A percentile compares a stretch with the other conserved stretches of the same genome.
These are phyloP conservation scores for Peromyscus polionotus DNA, from an alignment of 2,113 vertebrate genomes.

Conservation along the genomic window DNA sequence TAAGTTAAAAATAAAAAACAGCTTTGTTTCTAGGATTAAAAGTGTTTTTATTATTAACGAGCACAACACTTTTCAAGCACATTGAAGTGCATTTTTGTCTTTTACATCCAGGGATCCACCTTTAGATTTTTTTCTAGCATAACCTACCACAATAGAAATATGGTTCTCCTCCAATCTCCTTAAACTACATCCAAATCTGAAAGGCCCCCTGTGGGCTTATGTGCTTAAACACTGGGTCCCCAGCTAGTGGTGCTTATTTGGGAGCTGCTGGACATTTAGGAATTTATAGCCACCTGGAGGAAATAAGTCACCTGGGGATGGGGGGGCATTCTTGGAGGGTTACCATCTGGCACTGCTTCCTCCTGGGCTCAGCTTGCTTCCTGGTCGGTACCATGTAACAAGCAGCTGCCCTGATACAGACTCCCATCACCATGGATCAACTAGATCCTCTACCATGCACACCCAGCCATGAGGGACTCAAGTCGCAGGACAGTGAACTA, in stretches of 20 bases:
- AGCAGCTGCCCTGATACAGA: neutral
- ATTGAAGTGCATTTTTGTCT: neutral
- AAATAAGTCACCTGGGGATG: neutral
- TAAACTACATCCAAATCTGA: neutral
- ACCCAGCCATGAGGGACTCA: too few species aligned
- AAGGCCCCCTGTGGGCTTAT: neutral
- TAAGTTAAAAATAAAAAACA: neutral
- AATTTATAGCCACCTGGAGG: neutral
- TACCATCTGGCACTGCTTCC: neutral
- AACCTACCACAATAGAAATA: neutral
- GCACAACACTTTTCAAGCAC: neutral
- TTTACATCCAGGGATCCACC: neutral
- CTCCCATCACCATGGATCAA: neutral
- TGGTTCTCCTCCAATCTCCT: neutral
- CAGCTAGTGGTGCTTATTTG: neutral
- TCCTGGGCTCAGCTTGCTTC: neutral
- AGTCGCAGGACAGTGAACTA: too few species aligned
- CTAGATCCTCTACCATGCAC: neutral
- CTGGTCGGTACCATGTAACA: neutral
- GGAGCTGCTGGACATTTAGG: neutral
- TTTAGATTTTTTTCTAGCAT: neutral
- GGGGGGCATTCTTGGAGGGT: neutral
- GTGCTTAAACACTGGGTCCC: neutral
- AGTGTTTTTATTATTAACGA: neutral
- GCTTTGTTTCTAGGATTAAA: constrained; percentile 35